A percentile compares a stretch with the other conserved stretches of the same genome.
Conservation (phyloP, 2,888 invertebrate species). For the Actias luna region DNA sequence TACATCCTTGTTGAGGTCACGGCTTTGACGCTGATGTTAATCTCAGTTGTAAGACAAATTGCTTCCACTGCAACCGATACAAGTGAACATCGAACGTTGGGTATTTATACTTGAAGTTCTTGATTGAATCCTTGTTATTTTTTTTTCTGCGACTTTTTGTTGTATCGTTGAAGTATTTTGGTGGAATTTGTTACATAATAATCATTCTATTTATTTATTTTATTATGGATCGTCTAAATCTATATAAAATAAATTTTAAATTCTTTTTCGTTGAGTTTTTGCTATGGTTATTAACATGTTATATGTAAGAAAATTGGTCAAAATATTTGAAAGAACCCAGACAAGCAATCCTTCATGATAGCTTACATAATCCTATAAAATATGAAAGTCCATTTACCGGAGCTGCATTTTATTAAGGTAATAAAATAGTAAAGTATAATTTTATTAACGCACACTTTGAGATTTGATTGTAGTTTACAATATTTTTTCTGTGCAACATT, state of each 20-base stretch:
- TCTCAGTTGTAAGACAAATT: slow-evolving; percentile 72
- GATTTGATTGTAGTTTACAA: slow-evolving; percentile 17
- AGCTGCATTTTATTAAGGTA: background rate
- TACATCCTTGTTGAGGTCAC: slow-evolving; percentile 37
- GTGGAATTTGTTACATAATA: background rate
- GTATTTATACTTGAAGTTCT: slow-evolving; percentile 30
- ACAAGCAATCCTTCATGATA: background rate
- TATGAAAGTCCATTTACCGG: background rate
- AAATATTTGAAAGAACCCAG: background rate
- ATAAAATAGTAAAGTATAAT: background rate
- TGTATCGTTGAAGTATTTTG: background rate
- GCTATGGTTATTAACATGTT: too few relatives aligned
- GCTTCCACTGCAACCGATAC: slow-evolving; percentile 47
- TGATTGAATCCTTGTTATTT: slow-evolving; percentile 26
- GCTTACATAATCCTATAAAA: background rate
- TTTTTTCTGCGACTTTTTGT: slow-evolving; percentile 3
- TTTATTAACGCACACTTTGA: background rate
- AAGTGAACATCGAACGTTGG: slow-evolving; percentile 17
- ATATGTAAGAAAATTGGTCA: too few relatives aligned
- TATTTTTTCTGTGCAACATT: slow-evolving; percentile 34
- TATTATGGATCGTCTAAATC: background rate
- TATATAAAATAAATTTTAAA: too few relatives aligned
- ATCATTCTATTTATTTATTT: background rate
- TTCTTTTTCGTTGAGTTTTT: too few relatives aligned
- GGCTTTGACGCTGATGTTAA: slow-evolving; percentile 57